Conservation (phyloP, 2,797 vertebrate species). For the Pangasius djambal region DNA sequence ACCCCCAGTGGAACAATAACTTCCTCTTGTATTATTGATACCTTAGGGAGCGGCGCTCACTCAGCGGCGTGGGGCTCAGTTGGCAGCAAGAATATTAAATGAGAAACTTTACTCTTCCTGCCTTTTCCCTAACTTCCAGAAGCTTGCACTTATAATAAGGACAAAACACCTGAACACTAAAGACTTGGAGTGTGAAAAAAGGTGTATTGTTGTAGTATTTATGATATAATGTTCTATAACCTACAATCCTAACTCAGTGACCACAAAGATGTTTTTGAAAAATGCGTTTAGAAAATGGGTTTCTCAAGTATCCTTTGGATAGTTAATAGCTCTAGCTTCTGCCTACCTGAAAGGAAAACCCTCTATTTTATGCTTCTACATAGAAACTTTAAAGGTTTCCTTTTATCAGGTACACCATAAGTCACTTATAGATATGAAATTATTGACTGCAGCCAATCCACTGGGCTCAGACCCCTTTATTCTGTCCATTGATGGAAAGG, state of each 20-base stretch:
- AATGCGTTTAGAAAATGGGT: neutral
- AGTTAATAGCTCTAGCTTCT: neutral
- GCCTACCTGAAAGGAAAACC: neutral
- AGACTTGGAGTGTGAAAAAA: neutral
- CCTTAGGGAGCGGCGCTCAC: conserved; percentile 76
- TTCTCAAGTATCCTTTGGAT: neutral
- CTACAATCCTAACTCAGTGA: neutral
- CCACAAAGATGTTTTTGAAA: neutral
- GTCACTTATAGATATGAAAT: neutral
- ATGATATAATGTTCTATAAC: neutral
- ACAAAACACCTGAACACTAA: neutral
- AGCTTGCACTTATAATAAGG: conserved; percentile 7
- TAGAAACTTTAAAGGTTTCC: neutral
- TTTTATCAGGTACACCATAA: neutral
- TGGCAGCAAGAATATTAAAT: conserved; percentile 81
- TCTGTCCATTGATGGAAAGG: neutral
- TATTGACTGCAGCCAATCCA: neutral
- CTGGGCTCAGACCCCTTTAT: neutral
- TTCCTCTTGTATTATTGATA: conserved; percentile 87
- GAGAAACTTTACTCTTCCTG: conserved; percentile 73
- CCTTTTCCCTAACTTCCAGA: conserved; percentile 36
- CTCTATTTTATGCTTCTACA: neutral
- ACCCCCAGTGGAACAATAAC: conserved; percentile 79
- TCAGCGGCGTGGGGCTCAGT: conserved; percentile 74
- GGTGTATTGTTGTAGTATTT: neutral